These are phyloP conservation scores for Caprella mutica DNA, from an alignment of 2,888 invertebrate genomes.

Conservation along the genomic window DNA sequence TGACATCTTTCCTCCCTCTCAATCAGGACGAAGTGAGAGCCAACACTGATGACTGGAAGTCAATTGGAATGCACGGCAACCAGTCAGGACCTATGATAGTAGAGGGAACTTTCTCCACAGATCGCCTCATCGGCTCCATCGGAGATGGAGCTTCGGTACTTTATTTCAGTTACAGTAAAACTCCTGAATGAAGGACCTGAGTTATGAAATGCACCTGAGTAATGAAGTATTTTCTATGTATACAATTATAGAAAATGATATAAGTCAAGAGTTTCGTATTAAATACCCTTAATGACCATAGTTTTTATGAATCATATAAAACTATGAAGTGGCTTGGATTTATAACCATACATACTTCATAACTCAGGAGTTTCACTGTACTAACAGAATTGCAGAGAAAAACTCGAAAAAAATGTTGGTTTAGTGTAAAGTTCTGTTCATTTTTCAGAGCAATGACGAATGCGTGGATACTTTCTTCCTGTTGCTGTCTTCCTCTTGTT, in stretches of 20 bases:
- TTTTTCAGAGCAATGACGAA: slow-evolving; percentile 24
- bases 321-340: too few relatives aligned
- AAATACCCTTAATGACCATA: too few relatives aligned
- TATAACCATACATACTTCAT: neutral
- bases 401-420: too few relatives aligned
- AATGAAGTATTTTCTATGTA: too few relatives aligned
- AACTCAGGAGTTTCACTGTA: neutral
- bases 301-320: too few relatives aligned
- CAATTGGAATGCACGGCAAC: slow-evolving; percentile 30
- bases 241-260: too few relatives aligned
- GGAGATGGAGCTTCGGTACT: slow-evolving; percentile 21
- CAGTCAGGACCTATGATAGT: slow-evolving; percentile 29
- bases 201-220: too few relatives aligned
- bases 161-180: too few relatives aligned
- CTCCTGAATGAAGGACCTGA: too few relatives aligned
- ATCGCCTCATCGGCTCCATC: slow-evolving; percentile 23
- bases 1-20: too few relatives aligned
- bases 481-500: slow-evolving; percentile 13
- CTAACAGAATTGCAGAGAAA: neutral
- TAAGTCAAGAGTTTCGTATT: too few relatives aligned
- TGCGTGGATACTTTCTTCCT: slow-evolving; percentile 23
- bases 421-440: too few relatives aligned
- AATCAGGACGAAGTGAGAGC: slow-evolving; percentile 32
- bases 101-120: slow-evolving; percentile 21
- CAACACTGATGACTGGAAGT: slow-evolving; percentile 30